Base-by-base conservation (phyloP, 2,888 invertebrate species). In the Aphodius sticticus region DNA sequence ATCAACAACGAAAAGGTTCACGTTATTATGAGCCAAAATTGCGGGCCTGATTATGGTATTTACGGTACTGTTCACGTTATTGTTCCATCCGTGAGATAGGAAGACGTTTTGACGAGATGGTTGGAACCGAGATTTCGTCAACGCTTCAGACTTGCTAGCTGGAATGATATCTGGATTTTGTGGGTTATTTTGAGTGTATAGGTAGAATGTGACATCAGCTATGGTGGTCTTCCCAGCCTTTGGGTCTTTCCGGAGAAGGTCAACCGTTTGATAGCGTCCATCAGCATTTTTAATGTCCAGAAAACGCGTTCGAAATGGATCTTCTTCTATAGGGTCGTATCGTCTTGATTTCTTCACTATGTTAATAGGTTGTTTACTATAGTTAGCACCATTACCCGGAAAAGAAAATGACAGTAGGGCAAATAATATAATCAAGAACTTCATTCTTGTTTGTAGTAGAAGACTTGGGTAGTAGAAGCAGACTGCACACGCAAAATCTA, bases 1-100 rank as follows among this genome's bases (percentile, higher is more conserved):
- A 80, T 86, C 87, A 6, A 88, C 86, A 5, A 86, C 84, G 76
- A 89, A 86, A 0, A 88, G 82, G 81, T 89, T 89, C 6, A 85
- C 82, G 79, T 88, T 86, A n/a, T 82, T 69, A 6, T 74, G 77
- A 5, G 78, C 76, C 7, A 87, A 76, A 35, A 86, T 74, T 9
- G 86, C 86, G 7, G 80, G 77, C 71, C 78, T 83, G 3, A 87
- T 78, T 5, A 82, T 14, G 5, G 75, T 77, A 78, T 85, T 84
- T n/a, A 87, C 79, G 6, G 80, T 70, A 37, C 87, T 86, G 14
- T 74, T 76, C 37, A 84, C 78, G 76, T 85, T 78, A 78, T 86
- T 86, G 6, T 82, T 82, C 87, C 87, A 88, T 9, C 88, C 88
- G 78, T 89, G 88, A 15, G 85, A 80, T 6, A 88, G 80, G 77